A percentile compares a stretch with the other conserved stretches of the same genome.
Conservation (phyloP, 2,797 vertebrate species). For the Ambastaia sidthimunki region DNA sequence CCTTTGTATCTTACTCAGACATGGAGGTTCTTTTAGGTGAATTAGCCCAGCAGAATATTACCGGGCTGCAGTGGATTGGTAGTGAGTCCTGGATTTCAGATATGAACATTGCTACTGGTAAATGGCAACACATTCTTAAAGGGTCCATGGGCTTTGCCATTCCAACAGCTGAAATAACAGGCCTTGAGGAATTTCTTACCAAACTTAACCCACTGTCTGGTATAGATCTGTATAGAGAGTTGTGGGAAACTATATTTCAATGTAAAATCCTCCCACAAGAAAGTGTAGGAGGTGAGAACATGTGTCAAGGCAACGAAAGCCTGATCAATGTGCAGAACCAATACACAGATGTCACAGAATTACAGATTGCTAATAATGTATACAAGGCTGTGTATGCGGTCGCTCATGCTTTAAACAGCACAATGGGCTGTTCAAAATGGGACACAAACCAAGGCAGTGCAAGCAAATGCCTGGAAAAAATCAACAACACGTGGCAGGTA, state of each 20-base stretch:
- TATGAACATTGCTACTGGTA: constrained; percentile 60
- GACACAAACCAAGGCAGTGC: constrained; percentile 49
- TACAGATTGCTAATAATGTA: constrained; percentile 72
- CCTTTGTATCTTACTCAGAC: constrained; percentile 68
- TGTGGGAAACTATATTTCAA: constrained; percentile 59
- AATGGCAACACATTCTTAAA: constrained; percentile 55
- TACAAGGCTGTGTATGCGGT: constrained; percentile 76
- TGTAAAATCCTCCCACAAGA: constrained; percentile 46
- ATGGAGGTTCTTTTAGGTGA: constrained; percentile 69
- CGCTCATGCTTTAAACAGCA: constrained; percentile 70
- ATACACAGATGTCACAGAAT: constrained; percentile 73
- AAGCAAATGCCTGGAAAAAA: constrained; percentile 12
- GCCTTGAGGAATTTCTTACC: constrained; percentile 70
- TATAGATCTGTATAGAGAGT: constrained; percentile 39
- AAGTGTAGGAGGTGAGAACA: not conserved
- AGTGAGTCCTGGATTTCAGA: constrained; percentile 76
- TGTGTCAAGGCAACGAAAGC: constrained; percentile 69
- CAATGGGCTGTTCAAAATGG: constrained; percentile 39
- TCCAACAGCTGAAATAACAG: constrained; percentile 67
- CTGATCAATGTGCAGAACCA: constrained; percentile 62
- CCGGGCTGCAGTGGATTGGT: constrained; percentile 74
- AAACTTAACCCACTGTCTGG: constrained; percentile 60
- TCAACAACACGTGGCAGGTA: constrained; percentile 36
- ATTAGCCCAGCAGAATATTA: constrained; percentile 62
- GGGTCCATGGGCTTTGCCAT: constrained; percentile 74